Evolutionary conservation across 2,113 vertebrate genomes (phyloP).

Genomic region (Clarias gariepinus): DNA sequence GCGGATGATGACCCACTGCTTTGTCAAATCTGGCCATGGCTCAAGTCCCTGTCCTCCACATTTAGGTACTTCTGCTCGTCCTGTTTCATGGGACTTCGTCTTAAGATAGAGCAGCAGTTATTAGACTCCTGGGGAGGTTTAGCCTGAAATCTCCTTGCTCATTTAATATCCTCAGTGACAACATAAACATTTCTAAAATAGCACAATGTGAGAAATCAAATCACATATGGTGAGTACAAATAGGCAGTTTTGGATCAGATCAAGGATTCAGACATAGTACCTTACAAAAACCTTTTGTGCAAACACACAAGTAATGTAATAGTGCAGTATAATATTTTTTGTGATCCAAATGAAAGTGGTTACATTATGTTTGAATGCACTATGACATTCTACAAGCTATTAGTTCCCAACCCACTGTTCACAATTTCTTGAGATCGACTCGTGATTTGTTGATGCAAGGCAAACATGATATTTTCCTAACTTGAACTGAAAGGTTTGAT

Average conservation of each 20-base stretch:
- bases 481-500: not conserved
- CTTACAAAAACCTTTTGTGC: not conserved
- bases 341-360: too few species aligned
- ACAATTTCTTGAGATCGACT: not conserved
- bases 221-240: not conserved
- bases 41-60: slow-evolving; percentile 56
- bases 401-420: not conserved
- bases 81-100: slow-evolving; percentile 37
- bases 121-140: slow-evolving; percentile 11
- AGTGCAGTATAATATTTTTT: not conserved
- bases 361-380: too few species aligned
- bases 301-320: not conserved
- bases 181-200: not conserved
- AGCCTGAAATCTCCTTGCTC: slow-evolving; percentile 10
- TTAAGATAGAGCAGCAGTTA: not conserved
- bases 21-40: slow-evolving; percentile 54
- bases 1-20: slow-evolving; percentile 53
- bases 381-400: not conserved
- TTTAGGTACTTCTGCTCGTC: slow-evolving; percentile 51
- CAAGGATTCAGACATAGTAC: not conserved
- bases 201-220: not conserved
- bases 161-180: slow-evolving; percentile 27
- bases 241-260: not conserved
- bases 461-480: not conserved
- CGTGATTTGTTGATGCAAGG: not conserved